Base-by-base conservation (phyloP, 2,888 invertebrate genomes). In the Pharmacophagus antenor region DNA sequence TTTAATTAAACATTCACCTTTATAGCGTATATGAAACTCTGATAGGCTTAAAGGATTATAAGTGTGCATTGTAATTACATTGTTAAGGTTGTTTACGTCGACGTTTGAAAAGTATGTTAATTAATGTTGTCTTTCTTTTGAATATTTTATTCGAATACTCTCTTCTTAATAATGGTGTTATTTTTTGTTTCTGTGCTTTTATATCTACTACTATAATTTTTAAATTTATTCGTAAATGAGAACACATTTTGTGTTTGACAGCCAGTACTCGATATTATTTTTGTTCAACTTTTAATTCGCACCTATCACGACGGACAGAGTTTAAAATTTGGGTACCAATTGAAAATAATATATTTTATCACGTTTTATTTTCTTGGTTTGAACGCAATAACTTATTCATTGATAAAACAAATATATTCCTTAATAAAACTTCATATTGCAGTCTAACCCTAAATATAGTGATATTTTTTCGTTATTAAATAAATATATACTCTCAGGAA, bases 61-160 rank as follows among this genome's bases (percentile, higher is more conserved):
- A 50, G 55, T 46, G 31, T 60, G 60, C 60, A 55, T 55, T 51
- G 53, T 59, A 50, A 60, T 55, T 50, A 60, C 59, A 55, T 55
- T 50, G 55, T 46, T 55, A 46, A 57, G 27, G 55, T 18, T 60
- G 54, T 55, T 42, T 54, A 25, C 31, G 48, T 12, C 51, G 18
- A 31, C 44, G 52, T 49, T 42, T 27, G 49, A 17, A 48, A 58
- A 37, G 48, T 51, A 46, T 55, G 59, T 51, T 60, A 60, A 55
- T 50, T 55, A 55, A 55, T 46, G 51, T 48, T 55, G 42, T 18
- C 31, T 44, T 55, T 21, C 56, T 56, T 48, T 56, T 56, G 23
- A 48, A 42, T 49, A 23, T 44, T 46, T 50, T 46, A 27, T 27
- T 41, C 21, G 8, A 47, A 15, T 15, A 31, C 31, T 31, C 15